These are phyloP conservation scores for Gadopsis marmoratus DNA, from an alignment of 2,797 vertebrate genomes.

Conservation along the genomic window DNA sequence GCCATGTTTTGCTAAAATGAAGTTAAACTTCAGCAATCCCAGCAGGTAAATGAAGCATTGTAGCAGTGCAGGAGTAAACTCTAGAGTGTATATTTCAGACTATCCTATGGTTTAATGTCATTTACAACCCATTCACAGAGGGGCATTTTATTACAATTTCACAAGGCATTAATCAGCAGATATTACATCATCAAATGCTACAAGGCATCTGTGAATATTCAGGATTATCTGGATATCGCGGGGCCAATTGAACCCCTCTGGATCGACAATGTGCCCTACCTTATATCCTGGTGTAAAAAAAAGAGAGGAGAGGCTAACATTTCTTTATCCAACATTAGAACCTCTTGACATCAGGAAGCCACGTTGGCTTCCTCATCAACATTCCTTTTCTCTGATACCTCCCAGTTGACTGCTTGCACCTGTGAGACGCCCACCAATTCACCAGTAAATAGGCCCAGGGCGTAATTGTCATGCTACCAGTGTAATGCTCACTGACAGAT, in stretches of 20 bases:
- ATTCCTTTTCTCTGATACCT: slow-evolving; percentile 53
- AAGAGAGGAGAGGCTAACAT: slow-evolving; percentile 12
- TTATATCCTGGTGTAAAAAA: slow-evolving; percentile 1
- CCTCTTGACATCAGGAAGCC: slow-evolving; percentile 34
- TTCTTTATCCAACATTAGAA: slow-evolving; percentile 33
- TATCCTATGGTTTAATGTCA: not conserved
- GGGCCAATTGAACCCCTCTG: not conserved
- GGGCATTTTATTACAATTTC: not conserved
- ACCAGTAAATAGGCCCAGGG: slow-evolving; percentile 18
- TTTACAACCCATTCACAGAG: not conserved
- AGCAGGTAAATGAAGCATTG: not conserved
- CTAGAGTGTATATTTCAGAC: not conserved
- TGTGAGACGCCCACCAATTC: slow-evolving; percentile 47
- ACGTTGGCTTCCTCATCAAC: slow-evolving; percentile 31
- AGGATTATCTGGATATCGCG: slow-evolving; percentile 8
- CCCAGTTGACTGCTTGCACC: slow-evolving; percentile 52
- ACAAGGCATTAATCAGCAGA: slow-evolving; percentile 2
- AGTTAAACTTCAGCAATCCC: not conserved
- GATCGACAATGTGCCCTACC: not conserved
- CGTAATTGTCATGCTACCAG: slow-evolving; percentile 45
- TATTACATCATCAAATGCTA: not conserved
- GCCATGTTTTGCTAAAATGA: not conserved
- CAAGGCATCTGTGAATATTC: not conserved
- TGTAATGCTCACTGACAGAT: slow-evolving; percentile 46
- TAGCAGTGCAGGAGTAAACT: not conserved